A percentile compares a stretch with the other conserved stretches of the same genome.
phyloP scores from a whole-genome alignment of 1,140 invertebrate species.

The Camponotus pennsylvanicus region DNA sequence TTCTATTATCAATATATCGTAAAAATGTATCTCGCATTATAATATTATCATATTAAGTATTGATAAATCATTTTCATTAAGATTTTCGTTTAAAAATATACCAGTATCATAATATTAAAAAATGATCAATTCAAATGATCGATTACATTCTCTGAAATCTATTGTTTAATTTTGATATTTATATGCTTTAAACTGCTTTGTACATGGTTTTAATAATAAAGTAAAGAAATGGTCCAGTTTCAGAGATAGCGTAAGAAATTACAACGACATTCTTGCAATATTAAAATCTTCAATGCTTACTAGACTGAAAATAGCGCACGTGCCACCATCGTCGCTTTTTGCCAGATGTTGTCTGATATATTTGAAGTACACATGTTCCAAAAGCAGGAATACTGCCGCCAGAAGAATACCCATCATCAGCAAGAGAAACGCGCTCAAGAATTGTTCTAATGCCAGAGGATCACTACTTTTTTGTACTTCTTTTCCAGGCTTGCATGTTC shows the following conservation, averaged over 20 bases:
- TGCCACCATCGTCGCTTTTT: slow-evolving; percentile 94
- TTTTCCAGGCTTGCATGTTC: slow-evolving; percentile 97
- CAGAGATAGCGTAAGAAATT: slow-evolving; percentile 17
- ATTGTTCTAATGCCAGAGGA: slow-evolving; percentile 98
- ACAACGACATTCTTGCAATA: slow-evolving; percentile 29
- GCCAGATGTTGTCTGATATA: slow-evolving; percentile 95
- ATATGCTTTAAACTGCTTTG: background rate
- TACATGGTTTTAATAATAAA: slow-evolving; percentile 26
- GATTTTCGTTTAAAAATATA: background rate
- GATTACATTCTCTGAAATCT: background rate
- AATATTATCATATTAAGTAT: background rate
- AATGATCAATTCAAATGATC: background rate
- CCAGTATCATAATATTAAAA: background rate
- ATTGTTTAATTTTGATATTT: slow-evolving; percentile 11
- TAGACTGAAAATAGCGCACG: slow-evolving; percentile 96
- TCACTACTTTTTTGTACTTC: slow-evolving; percentile 96
- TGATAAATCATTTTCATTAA: background rate
- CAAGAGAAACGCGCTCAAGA: slow-evolving; percentile 98
- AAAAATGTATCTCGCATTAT: background rate
- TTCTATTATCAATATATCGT: background rate
- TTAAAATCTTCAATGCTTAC: slow-evolving; percentile 84
- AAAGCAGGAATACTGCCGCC: slow-evolving; percentile 92
- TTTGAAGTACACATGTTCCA: slow-evolving; percentile 98
- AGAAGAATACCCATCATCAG: slow-evolving; percentile 97
- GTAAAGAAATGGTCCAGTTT: slow-evolving; percentile 25